phyloP scores from a whole-genome alignment of 2,113 vertebrate genomes.

The Desmodus rotundus region DNA sequence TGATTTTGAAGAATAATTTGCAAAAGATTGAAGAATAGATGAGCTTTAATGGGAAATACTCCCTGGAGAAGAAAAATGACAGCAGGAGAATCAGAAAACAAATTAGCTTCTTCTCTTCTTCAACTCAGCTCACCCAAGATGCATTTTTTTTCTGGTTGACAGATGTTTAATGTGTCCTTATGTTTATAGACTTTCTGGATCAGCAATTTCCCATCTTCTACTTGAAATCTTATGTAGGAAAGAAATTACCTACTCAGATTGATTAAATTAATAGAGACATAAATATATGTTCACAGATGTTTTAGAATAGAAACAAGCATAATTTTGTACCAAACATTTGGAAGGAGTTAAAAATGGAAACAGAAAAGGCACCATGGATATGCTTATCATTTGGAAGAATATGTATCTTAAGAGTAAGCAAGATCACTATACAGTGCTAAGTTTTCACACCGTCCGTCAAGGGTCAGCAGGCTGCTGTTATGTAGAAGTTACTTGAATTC shows the following conservation, averaged over 20 bases:
- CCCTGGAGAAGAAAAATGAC: background rate
- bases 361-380: background rate
- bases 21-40: background rate
- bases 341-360: background rate
- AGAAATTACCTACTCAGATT: background rate
- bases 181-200: background rate
- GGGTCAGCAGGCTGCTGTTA: background rate
- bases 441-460: background rate
- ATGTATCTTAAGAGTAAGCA: background rate
- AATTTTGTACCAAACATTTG: background rate
- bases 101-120: background rate
- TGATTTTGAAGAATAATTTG: no score
- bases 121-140: background rate
- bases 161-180: constrained; percentile 1
- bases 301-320: background rate
- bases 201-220: background rate
- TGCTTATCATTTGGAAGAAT: background rate
- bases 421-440: background rate
- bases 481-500: background rate
- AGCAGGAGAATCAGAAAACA: background rate
- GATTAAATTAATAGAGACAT: background rate
- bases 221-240: constrained; percentile 5
- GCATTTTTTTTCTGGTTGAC: background rate
- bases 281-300: background rate
- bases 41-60: background rate